Evolutionary conservation across 2,888 invertebrate genomes (phyloP).

Genomic region (Drepana falcataria): DNA sequence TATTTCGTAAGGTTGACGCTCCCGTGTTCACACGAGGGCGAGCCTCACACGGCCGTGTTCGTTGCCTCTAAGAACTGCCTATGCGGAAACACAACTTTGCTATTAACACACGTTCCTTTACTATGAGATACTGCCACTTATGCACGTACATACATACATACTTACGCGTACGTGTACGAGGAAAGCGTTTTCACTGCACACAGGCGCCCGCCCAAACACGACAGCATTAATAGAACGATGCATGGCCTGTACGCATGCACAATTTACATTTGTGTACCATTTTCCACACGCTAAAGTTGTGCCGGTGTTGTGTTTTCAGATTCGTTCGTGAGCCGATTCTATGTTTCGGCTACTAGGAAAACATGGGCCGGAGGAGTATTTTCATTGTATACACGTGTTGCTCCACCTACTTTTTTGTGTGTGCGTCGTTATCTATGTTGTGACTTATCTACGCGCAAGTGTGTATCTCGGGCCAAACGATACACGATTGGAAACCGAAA

Average conservation of each 20-base stretch:
- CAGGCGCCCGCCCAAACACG: constrained; percentile 29
- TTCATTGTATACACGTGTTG: constrained; percentile 28
- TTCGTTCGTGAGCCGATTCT: constrained; percentile 67
- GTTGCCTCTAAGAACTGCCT: constrained; percentile 67
- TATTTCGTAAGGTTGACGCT: constrained; percentile 76
- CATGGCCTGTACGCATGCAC: constrained; percentile 41
- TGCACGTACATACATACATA: constrained; percentile 46
- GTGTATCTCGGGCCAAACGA: not conserved
- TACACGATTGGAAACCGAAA: not conserved
- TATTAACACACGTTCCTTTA: constrained; percentile 74
- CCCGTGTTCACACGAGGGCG: constrained; percentile 63
- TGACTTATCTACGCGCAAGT: not conserved
- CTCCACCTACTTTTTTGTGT: constrained; percentile 28
- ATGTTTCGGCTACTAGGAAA: constrained; percentile 61
- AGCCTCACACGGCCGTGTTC: constrained; percentile 61
- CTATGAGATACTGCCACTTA: constrained; percentile 74
- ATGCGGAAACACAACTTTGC: constrained; percentile 75
- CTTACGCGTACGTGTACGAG: constrained; percentile 38
- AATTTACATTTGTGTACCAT: constrained; percentile 52
- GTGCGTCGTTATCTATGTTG: constrained; percentile 38
- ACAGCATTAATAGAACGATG: constrained; percentile 34
- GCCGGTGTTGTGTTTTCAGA: constrained; percentile 52
- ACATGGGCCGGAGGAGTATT: constrained; percentile 37
- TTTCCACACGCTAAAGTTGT: constrained; percentile 56
- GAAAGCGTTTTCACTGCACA: constrained; percentile 64